A percentile compares a stretch with the other conserved stretches of the same genome.
Conservation (phyloP, 2,888 invertebrate species). For the Argyresthia albistria region DNA sequence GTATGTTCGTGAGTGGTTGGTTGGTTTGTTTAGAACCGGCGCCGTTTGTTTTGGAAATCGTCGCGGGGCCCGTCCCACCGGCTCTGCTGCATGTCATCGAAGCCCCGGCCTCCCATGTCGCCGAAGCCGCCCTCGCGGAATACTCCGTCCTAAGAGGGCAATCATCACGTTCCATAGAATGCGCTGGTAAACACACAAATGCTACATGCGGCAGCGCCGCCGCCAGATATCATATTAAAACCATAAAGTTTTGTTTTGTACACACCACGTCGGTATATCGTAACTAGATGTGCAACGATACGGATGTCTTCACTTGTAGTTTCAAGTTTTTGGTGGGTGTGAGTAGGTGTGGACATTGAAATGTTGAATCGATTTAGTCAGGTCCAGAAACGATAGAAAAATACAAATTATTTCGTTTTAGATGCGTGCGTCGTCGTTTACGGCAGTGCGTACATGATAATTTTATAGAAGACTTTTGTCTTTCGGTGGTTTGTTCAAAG, state of each 20-base stretch:
- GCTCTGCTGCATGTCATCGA: slow-evolving; percentile 63
- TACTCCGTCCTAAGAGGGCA: slow-evolving; percentile 69
- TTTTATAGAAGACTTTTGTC: no score
- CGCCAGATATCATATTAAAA: slow-evolving; percentile 1
- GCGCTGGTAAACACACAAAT: not conserved
- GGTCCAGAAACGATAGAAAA: slow-evolving; percentile 3
- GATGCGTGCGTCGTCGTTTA: not conserved
- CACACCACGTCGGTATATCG: no score
- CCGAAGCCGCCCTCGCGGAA: slow-evolving; percentile 60
- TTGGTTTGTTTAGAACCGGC: slow-evolving; percentile 66
- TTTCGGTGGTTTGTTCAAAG: no score
- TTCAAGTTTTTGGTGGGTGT: not conserved
- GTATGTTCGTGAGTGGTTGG: not conserved
- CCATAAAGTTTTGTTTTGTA: not conserved
- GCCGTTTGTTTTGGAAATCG: slow-evolving; percentile 77
- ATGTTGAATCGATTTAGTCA: not conserved
- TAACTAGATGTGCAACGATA: no score
- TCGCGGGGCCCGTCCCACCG: slow-evolving; percentile 73
- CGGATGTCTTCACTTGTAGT: not conserved
- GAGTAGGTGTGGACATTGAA: not conserved
- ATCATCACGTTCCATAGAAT: slow-evolving; percentile 62
- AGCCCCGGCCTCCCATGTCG: slow-evolving; percentile 58
- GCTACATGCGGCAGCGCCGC: not conserved
- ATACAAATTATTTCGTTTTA: not conserved
- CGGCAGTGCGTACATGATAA: no score